These are phyloP conservation scores for Bucorvus abyssinicus DNA, from an alignment of 2,797 vertebrate species.

Conservation along the genomic window DNA sequence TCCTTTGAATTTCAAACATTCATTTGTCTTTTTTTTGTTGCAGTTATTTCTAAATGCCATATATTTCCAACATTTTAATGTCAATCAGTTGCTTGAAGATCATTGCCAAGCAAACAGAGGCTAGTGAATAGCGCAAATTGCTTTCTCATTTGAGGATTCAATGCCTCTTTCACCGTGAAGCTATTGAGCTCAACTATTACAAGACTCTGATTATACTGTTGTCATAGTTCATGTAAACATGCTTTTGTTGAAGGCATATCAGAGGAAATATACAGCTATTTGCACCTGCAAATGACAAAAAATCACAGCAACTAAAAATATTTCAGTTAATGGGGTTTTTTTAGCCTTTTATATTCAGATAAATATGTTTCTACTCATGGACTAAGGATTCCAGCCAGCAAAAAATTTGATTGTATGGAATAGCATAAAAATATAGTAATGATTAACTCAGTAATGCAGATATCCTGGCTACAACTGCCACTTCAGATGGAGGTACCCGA, in stretches of 20 bases:
- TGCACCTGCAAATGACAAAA: background rate
- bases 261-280: background rate
- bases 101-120: background rate
- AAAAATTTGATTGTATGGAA: background rate
- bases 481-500: background rate
- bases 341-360: background rate
- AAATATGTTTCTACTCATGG: background rate
- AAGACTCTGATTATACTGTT: background rate
- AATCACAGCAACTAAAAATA: background rate
- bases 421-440: background rate
- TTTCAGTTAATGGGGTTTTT: background rate
- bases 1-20: background rate
- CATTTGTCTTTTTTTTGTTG: background rate
- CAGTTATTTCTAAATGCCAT: background rate
- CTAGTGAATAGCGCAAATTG: background rate
- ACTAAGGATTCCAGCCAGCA: background rate
- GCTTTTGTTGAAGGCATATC: background rate
- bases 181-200: background rate
- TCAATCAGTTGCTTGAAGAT: background rate
- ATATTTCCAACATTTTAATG: background rate
- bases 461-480: background rate
- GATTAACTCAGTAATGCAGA: background rate
- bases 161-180: background rate
- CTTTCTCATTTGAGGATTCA: background rate
- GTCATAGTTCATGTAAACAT: background rate